These are phyloP conservation scores for Dryoscopus gambensis DNA, from an alignment of 2,113 vertebrate species.

Conservation along the genomic window DNA sequence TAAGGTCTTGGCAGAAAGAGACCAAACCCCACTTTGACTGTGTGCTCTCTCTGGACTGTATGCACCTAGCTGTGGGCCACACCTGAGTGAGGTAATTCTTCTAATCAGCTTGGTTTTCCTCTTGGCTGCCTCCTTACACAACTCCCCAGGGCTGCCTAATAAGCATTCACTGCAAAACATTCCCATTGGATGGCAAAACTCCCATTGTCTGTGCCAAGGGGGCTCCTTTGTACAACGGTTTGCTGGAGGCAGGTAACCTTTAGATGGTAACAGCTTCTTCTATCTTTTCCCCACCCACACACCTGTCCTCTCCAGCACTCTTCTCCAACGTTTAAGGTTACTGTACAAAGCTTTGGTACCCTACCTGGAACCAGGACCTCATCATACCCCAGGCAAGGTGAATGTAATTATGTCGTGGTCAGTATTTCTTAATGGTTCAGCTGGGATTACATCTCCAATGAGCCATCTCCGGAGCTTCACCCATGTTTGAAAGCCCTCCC, in stretches of 20 bases:
- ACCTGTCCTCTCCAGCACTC: not conserved
- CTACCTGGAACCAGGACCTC: not conserved
- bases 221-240: not conserved
- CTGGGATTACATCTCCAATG: not conserved
- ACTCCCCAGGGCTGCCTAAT: not conserved
- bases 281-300: accelerated
- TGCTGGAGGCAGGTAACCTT: not conserved
- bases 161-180: not conserved
- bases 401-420: not conserved
- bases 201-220: not conserved
- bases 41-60: not conserved
- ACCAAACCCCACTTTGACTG: not conserved
- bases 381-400: not conserved
- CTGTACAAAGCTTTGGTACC: not conserved
- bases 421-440: not conserved
- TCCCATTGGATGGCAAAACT: not conserved
- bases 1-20: not conserved
- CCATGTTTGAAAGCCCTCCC: not conserved
- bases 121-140: not conserved
- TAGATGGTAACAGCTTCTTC: not conserved
- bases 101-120: not conserved
- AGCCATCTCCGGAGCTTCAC: not conserved
- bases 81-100: not conserved
- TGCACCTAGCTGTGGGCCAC: not conserved
- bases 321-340: not conserved